These are phyloP conservation scores for Phortica okadai DNA, from an alignment of 2,888 invertebrate species.

Conservation along the genomic window DNA sequence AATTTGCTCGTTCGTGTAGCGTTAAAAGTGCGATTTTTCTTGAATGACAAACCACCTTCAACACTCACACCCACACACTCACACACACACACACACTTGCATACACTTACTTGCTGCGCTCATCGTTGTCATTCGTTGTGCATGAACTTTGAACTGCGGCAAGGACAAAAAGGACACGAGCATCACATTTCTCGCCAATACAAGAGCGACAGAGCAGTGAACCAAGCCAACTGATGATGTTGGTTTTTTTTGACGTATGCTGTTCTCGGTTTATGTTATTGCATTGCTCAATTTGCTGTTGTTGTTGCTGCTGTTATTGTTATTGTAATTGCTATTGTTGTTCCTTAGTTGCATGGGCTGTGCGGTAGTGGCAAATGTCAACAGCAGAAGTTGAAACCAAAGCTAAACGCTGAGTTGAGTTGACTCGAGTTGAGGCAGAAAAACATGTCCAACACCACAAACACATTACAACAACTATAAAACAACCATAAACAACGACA, in stretches of 20 bases:
- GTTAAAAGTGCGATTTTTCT: slow-evolving; percentile 64
- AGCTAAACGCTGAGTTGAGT: neutral
- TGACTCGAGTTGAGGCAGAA: slow-evolving; percentile 38
- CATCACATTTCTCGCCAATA: neutral
- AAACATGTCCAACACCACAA: slow-evolving; percentile 9
- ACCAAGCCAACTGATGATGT: neutral
- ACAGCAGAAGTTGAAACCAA: slow-evolving; percentile 58
- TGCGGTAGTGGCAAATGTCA: slow-evolving; percentile 61
- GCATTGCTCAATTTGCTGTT: slow-evolving; percentile 26
- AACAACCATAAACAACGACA: slow-evolving; percentile 40
- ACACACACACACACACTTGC: neutral
- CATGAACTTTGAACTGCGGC: slow-evolving; percentile 52
- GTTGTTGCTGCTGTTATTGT: neutral
- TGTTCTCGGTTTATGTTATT: slow-evolving; percentile 24
- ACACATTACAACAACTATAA: slow-evolving; percentile 19
- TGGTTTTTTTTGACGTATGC: slow-evolving; percentile 16
- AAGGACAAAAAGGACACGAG: slow-evolving; percentile 26
- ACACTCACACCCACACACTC: neutral
- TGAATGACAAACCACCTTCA: slow-evolving; percentile 30
- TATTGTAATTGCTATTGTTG: slow-evolving; percentile 11
- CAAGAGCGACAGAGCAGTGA: neutral
- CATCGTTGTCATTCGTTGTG: neutral
- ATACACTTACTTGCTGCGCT: neutral
- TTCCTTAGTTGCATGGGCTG: slow-evolving; percentile 1
- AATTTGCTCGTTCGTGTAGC: slow-evolving; percentile 19